Conservation (phyloP, 2,113 vertebrate genomes). For the Oxygymnocypris stewartii region DNA sequence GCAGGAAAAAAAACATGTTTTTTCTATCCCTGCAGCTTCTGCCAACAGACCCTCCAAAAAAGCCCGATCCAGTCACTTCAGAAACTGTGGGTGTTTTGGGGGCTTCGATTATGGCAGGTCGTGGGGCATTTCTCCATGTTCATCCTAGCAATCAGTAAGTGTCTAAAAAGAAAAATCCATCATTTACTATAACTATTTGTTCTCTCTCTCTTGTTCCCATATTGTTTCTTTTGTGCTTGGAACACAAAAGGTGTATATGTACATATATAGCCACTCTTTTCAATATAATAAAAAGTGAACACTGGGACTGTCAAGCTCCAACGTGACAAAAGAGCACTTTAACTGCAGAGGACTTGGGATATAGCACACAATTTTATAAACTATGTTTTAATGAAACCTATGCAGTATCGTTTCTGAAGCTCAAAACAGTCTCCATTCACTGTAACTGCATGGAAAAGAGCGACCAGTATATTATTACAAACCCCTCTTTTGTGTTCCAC, state of each 20-base stretch:
- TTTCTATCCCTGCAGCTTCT: conserved; percentile 63
- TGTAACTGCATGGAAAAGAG: not conserved
- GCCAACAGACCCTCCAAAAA: conserved; percentile 88
- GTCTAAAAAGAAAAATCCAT: not conserved
- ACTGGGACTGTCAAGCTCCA: not conserved
- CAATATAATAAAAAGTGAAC: not conserved
- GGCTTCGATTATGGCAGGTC: conserved; percentile 94
- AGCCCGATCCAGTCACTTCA: conserved; percentile 90
- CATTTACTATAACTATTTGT: not conserved
- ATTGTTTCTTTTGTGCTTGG: not conserved
- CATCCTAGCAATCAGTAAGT: conserved; percentile 88
- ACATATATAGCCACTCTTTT: not conserved
- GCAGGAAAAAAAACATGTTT: not conserved
- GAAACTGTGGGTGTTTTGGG: conserved; percentile 98
- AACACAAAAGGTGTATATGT: not conserved
- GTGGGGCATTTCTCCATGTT: conserved; percentile 94
- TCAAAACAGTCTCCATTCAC: not conserved
- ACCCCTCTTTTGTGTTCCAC: not conserved
- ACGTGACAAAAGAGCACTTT: not conserved
- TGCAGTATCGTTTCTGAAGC: not conserved
- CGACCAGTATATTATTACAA: not conserved
- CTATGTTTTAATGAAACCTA: not conserved
- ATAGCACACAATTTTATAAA: not conserved
- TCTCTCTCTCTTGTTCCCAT: not conserved
- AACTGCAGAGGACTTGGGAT: not conserved